Base-by-base conservation (phyloP, 2,113 vertebrate genomes). In the Puma concolor region DNA sequence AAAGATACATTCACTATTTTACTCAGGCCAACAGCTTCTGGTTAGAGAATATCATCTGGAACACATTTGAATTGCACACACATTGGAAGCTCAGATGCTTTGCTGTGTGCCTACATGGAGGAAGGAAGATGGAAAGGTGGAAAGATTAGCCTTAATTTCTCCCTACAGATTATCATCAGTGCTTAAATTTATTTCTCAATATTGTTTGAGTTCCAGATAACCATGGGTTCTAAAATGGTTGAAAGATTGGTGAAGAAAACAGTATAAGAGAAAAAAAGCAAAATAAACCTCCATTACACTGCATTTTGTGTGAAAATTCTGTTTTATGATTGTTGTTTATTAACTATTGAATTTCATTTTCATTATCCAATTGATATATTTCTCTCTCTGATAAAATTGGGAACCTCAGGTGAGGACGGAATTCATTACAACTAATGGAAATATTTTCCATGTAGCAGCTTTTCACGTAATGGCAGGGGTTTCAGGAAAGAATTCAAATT, bases 341-440 rank as follows among this genome's bases (percentile, higher is more conserved):
- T 94, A 96, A 92, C 64, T 83, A 31, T 79, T 93, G 63, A 85
- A 67, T 87, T 27, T 87, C n/a, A 4, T 19, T 94, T 86, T 88
- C 52, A 83, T 94, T 89, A 96, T 64, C 81, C 85, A 77, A 2
- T 54, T 90, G 69, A 92, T 83, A 50, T 25, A 63, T 66, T 92
- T 94, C 44, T 94, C n/a, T 93, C 67, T 84, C 71, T 79, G 27
- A 95, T 41, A 88, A 91, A 95, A 96, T 0, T 64, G 79, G 92
- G 52, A 72, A 69, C 36, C 36, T 95, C 2, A 0, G 44, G 60
- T 80, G 29, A 96, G 64, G 44, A 90, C 23, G 52, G 60, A 95
- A 96, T 95, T 96, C 54, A 67, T 94, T 95, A 80, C 79, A 87
- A 92, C 66, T 76, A 97, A 79, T 29, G 33, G 74, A 92, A 84